Evolutionary conservation across 2,797 vertebrate genomes (phyloP), one percentile per base, ranked within the genome.

Genomic region (Sarcoramphus papa): DNA sequence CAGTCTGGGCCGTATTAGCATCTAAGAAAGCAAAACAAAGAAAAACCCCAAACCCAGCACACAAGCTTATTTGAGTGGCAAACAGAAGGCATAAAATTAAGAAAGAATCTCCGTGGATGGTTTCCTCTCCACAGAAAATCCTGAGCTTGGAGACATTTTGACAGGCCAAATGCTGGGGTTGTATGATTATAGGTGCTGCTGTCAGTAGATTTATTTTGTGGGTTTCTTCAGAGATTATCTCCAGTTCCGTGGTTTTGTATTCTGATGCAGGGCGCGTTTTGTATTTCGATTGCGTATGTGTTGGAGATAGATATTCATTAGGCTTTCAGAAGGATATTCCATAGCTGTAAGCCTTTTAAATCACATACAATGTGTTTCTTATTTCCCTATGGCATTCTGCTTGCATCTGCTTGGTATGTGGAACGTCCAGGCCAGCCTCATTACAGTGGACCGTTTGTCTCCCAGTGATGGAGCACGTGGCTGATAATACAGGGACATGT

Each of bases 311-410:
- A 95, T 82, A 92, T 95, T 95, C 95, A 92, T 85, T 95, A 82
- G 77, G 83, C 80, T 96, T 95, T 93, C 95, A 95, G 91, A 85
- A 79, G 93, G 90, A 93, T 95, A 94, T 95, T 94, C 94, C 94
- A 87, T 87, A 95, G 93, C 95, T 92, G 90, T 79, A 95, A 95
- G 94, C 98, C 98, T 99, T 99, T 98, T 98, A 99, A 98, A 98
- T 97, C 97, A 93, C 74, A 97, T 98, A 99, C 98, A 99, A 99
- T 99, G 98, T 98, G 98, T 98, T 99, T 99, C 98, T 98, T 99
- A 98, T 98, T 97, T 94, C 97, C 97, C 96, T 90, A 97, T 98
- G 98, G 97, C 97, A 98, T 98, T 98, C 98, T 98, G 96, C 97
- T 98, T 98, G 97, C 98, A 97, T 98, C 97, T 98, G 98, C 98